These are phyloP conservation scores for Pionites leucogaster DNA, from an alignment of 2,113 vertebrate species.

Conservation along the genomic window DNA sequence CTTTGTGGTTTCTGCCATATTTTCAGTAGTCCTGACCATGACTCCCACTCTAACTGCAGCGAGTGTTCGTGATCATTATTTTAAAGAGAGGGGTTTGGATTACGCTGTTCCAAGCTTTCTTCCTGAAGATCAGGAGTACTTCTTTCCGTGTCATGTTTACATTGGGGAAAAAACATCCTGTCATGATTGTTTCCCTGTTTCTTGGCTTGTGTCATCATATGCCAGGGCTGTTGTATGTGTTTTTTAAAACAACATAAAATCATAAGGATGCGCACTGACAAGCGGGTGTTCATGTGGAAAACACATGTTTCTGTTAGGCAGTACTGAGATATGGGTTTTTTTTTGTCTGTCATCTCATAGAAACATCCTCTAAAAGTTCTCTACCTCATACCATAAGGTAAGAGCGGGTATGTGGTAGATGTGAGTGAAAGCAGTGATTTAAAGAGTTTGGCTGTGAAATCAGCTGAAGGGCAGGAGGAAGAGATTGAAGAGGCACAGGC, in stretches of 20 bases:
- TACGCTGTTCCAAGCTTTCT: background rate
- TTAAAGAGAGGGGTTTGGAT: background rate
- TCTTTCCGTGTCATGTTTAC: constrained; percentile 2
- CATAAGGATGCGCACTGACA: background rate
- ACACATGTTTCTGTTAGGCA: background rate
- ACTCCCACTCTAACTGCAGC: background rate
- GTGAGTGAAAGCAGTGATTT: background rate
- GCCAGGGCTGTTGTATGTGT: background rate
- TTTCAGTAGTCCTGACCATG: background rate
- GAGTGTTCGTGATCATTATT: background rate
- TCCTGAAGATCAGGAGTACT: background rate
- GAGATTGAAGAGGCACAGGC: background rate
- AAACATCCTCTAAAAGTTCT: background rate
- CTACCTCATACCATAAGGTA: background rate
- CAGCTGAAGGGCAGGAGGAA: background rate
- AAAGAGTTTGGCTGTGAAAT: background rate
- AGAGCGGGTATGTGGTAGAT: background rate
- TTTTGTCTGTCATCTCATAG: background rate
- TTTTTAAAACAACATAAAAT: background rate
- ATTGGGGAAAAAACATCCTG: constrained; percentile 1
- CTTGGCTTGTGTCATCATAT: background rate
- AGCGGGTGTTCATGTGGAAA: background rate
- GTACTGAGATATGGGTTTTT: background rate
- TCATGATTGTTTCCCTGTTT: background rate
- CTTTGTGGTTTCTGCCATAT: background rate